Evolutionary conservation across 2,113 vertebrate genomes (phyloP).

Genomic region (Mohoua ochrocephala): DNA sequence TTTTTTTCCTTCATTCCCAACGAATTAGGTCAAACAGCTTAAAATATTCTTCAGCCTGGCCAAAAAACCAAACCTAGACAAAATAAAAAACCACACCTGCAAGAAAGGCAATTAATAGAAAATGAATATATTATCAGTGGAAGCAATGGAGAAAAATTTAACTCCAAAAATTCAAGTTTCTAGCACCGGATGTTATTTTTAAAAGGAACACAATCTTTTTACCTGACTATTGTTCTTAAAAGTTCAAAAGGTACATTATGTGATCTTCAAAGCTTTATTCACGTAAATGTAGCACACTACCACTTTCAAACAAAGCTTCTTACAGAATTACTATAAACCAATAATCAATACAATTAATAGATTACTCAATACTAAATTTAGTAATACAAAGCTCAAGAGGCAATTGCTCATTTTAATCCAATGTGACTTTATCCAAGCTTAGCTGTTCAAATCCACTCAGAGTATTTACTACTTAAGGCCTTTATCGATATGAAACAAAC

Average conservation of each 20-base stretch:
- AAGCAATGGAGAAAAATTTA: neutral
- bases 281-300: neutral
- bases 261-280: conserved; percentile 33
- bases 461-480: conserved; percentile 32
- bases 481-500: conserved; percentile 7
- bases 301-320: conserved; percentile 32
- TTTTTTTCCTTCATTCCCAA: neutral
- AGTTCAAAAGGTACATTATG: neutral
- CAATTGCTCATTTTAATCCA: conserved; percentile 49
- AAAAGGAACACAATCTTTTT: neutral
- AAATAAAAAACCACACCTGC: neutral
- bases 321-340: conserved; percentile 54
- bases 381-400: conserved; percentile 9
- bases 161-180: neutral
- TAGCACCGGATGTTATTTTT: neutral
- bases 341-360: conserved; percentile 25
- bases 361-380: conserved; percentile 37
- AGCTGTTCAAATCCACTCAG: conserved; percentile 37
- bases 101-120: neutral
- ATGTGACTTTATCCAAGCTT: conserved; percentile 60
- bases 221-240: neutral
- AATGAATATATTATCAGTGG: neutral
- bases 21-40: neutral
- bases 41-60: neutral
- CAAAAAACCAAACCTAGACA: neutral